Conservation (phyloP, 1,140 invertebrate genomes). For the Drosophila parabipectinata region DNA sequence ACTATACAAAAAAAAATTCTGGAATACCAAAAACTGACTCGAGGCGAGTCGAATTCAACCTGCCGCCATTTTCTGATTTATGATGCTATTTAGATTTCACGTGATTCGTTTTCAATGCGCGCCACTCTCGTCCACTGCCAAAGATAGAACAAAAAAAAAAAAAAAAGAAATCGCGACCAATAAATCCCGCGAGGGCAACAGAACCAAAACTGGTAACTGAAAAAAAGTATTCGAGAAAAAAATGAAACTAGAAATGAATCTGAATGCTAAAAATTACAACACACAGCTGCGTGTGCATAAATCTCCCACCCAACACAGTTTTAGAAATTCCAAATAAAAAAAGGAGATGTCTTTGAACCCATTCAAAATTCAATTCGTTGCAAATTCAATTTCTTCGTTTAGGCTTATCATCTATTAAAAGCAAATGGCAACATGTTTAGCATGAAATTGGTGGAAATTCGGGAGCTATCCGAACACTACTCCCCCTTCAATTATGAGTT, state of each 20-base stretch:
- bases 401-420: slow-evolving; percentile 77
- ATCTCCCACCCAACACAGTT: slow-evolving; percentile 58
- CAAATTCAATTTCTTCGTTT: slow-evolving; percentile 35
- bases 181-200: slow-evolving; percentile 56
- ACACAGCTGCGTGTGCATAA: slow-evolving; percentile 80
- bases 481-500: slow-evolving; percentile 58
- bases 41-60: slow-evolving; percentile 68
- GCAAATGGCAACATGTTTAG: slow-evolving; percentile 73
- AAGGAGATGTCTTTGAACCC: slow-evolving; percentile 26
- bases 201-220: slow-evolving; percentile 9
- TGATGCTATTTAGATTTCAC: slow-evolving; percentile 82
- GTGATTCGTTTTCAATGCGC: slow-evolving; percentile 80
- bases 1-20: slow-evolving; percentile 38
- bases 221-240: slow-evolving; percentile 24
- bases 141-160: slow-evolving; percentile 69
- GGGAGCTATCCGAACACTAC: background rate
- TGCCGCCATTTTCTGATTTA: slow-evolving; percentile 81
- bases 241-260: slow-evolving; percentile 54
- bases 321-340: slow-evolving; percentile 36
- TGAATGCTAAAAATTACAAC: slow-evolving; percentile 77
- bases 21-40: slow-evolving; percentile 55
- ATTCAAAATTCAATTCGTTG: slow-evolving; percentile 63
- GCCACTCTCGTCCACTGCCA: slow-evolving; percentile 58
- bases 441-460: slow-evolving; percentile 69
- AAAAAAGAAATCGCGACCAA: slow-evolving; percentile 66